Evolutionary conservation across 1,140 invertebrate species (phyloP).

Genomic region (Centruroides vittatus): DNA sequence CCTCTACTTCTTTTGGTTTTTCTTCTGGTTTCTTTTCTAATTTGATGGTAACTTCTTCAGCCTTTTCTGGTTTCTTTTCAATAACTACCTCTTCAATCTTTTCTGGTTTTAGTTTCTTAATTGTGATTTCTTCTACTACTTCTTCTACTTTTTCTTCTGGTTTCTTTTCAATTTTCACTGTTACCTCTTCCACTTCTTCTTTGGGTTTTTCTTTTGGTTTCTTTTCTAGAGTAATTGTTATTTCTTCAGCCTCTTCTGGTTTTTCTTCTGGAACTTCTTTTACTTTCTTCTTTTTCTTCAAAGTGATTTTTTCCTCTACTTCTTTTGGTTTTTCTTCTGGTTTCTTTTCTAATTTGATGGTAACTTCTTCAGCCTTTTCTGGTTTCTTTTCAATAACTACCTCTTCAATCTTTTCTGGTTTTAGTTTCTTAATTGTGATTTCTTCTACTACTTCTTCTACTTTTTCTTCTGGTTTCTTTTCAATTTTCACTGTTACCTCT

Average conservation of each 20-base stretch:
- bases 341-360: constrained; percentile 5
- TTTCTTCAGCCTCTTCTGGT: too few species aligned
- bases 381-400: constrained; percentile 24
- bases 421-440: constrained; percentile 23
- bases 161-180: too few species aligned
- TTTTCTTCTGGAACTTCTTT: too few species aligned
- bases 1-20: constrained; percentile 14
- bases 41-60: constrained; percentile 6
- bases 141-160: constrained; percentile 8
- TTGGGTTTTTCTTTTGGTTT: too few species aligned
- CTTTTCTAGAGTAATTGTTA: too few species aligned
- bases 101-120: constrained; percentile 17
- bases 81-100: not conserved
- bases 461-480: not conserved
- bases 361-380: constrained; percentile 17
- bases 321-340: not conserved
- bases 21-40: constrained; percentile 30
- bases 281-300: too few species aligned
- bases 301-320: too few species aligned
- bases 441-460: constrained; percentile 6
- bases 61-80: not conserved
- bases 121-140: constrained; percentile 22
- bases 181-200: too few species aligned
- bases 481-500: constrained; percentile 5
- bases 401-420: constrained; percentile 21